Base-by-base conservation (phyloP, 1,140 invertebrate species). In the Leptestheria dahalacensis region DNA sequence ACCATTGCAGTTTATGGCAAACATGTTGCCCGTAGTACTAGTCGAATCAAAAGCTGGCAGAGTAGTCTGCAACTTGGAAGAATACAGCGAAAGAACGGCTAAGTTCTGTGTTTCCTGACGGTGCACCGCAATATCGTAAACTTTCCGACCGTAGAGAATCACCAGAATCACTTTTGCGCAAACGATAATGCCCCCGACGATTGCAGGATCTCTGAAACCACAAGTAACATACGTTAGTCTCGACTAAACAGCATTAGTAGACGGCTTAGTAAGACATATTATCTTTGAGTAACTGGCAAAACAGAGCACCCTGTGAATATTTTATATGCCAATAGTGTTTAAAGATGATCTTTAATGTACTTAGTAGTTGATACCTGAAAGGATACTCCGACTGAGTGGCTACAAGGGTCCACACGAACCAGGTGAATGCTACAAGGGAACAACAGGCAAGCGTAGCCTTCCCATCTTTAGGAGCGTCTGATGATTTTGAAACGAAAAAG, bases 111-210 rank as follows among this genome's bases (percentile, higher is more conserved):
- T 23, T 33, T 60, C 58, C 29, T 52, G 48, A 23, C 58, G 48
- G 33, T 60, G 48, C 12, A 60, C 20, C 12, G 50, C 47, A 12
- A 60, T 60, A 18, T 60, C 41, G 59, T 58, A 57, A 28, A 66
- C 52, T 48, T 61, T 64, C 1, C 63, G 61, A n/a, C 61, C 64
- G 58, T 66, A 64, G 15, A 68, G 56, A 47, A 66, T 62, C 20
- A 68, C 23, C 15, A 68, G 25, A 46, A 68, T 62, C 24, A 63
- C 47, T n/a, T 63, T 64, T 15, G 63, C 65, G 41, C 61, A 65
- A 11, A 66, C 60, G 9, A 68, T 52, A 53, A 66, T 68, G 2
- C 66, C 64, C 21, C 66, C 65, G 24, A 67, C 64, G n/a, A 66
- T 65, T 28, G 66, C 61, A 28, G 65, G 64, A 51, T 65, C 66